Conservation (phyloP, 1,140 invertebrate species). For the Macrotrachela quadricornifera region DNA sequence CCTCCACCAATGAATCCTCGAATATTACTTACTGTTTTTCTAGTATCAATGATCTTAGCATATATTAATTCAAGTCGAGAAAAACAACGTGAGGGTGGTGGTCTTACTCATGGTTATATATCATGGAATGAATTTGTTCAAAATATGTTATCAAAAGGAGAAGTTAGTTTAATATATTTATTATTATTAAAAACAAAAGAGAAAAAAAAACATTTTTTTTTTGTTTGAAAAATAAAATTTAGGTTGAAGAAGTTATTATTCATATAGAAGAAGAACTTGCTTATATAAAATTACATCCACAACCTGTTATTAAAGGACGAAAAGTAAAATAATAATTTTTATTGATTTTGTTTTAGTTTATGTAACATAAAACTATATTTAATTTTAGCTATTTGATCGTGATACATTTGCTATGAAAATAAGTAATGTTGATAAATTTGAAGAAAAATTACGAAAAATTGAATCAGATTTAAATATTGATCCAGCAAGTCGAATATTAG, state of each 20-base stretch:
- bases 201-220: no score
- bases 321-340: constrained; percentile 33
- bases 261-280: constrained; percentile 58
- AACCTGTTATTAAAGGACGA: constrained; percentile 63
- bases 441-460: constrained; percentile 59
- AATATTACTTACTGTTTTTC: no score
- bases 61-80: no score
- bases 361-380: not conserved
- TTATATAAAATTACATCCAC: constrained; percentile 55
- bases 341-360: constrained; percentile 5
- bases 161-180: not conserved
- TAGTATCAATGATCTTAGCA: no score
- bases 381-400: constrained; percentile 4
- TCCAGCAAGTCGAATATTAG: constrained; percentile 43
- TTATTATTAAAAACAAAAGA: not conserved
- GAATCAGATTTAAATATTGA: constrained; percentile 50
- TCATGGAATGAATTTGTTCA: not conserved
- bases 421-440: constrained; percentile 54
- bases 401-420: constrained; percentile 43
- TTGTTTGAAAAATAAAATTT: no score
- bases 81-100: no score
- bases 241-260: constrained; percentile 59
- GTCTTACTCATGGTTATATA: not conserved
- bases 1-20: no score
- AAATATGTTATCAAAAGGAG: not conserved